These are phyloP conservation scores for Schmidtea mediterranea DNA, from an alignment of 1,140 invertebrate genomes.

Conservation along the genomic window DNA sequence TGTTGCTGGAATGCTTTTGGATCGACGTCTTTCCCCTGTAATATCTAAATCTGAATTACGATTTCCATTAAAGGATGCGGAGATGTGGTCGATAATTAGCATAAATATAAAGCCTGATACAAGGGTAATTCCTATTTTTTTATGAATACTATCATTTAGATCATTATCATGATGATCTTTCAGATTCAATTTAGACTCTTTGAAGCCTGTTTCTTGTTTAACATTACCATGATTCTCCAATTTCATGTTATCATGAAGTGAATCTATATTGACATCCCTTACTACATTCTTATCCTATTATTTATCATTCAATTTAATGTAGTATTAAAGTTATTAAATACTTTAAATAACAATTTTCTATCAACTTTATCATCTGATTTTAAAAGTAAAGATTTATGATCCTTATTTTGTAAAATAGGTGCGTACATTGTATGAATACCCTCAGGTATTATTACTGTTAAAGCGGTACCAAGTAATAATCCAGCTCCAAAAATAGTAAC, in stretches of 20 bases:
- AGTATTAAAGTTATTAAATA: background rate
- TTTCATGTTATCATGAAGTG: background rate
- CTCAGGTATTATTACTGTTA: slow-evolving; percentile 93
- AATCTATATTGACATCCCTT: background rate
- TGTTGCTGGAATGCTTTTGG: background rate
- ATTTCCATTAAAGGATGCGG: slow-evolving; percentile 8
- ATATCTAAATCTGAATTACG: too few relatives aligned
- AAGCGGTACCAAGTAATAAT: slow-evolving; percentile 76
- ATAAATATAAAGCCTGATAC: slow-evolving; percentile 83
- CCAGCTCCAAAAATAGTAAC: slow-evolving; percentile 83
- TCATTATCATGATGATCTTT: slow-evolving; percentile 13
- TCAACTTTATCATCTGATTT: background rate
- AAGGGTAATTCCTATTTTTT: slow-evolving; percentile 40
- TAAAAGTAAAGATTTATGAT: background rate
- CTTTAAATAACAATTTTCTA: background rate
- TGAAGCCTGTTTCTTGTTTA: slow-evolving; percentile 7
- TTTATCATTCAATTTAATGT: background rate
- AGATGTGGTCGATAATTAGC: slow-evolving; percentile 64
- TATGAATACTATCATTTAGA: slow-evolving; percentile 15
- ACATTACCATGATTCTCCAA: slow-evolving; percentile 3
- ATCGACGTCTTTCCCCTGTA: too few relatives aligned
- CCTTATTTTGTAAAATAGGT: background rate
- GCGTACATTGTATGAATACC: slow-evolving; percentile 56
- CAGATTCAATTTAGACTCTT: too few relatives aligned
- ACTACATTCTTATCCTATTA: background rate